Evolutionary conservation across 2,888 invertebrate species (phyloP).

Genomic region (Electrophaes corylata): DNA sequence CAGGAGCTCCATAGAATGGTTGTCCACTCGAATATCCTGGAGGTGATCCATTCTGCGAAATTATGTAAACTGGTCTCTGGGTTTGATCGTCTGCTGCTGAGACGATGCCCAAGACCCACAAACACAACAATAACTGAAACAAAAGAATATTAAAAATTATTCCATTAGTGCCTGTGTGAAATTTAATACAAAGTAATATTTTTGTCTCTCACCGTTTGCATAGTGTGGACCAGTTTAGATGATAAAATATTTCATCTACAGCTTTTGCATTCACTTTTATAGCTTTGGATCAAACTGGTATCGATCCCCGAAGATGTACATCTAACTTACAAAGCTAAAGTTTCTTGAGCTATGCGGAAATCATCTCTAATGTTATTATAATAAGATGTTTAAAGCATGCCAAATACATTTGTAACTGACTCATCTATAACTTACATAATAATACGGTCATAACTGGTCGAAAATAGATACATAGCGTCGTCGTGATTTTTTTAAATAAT

Average conservation of each 20-base stretch:
- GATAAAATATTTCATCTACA: slow-evolving; percentile 63
- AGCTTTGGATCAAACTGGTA: slow-evolving; percentile 67
- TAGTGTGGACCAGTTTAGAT: slow-evolving; percentile 62
- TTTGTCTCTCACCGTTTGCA: slow-evolving; percentile 58
- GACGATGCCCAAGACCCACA: slow-evolving; percentile 52
- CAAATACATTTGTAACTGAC: slow-evolving; percentile 25
- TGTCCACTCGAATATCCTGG: slow-evolving; percentile 4
- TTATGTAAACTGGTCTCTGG: slow-evolving; percentile 10
- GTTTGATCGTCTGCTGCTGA: slow-evolving; percentile 26
- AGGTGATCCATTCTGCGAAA: slow-evolving; percentile 15
- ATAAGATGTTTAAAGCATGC: slow-evolving; percentile 40
- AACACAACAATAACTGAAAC: slow-evolving; percentile 69
- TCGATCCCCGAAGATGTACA: slow-evolving; percentile 58
- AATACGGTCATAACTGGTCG: slow-evolving; percentile 25
- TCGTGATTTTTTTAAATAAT: slow-evolving; percentile 4
- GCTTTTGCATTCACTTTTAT: slow-evolving; percentile 70
- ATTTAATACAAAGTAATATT: slow-evolving; percentile 8
- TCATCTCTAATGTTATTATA: slow-evolving; percentile 43
- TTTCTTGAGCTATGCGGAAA: slow-evolving; percentile 44
- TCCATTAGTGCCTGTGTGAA: neutral
- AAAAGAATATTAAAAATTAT: slow-evolving; percentile 16
- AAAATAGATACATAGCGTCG: slow-evolving; percentile 20
- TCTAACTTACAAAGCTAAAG: slow-evolving; percentile 47
- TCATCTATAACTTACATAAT: slow-evolving; percentile 29
- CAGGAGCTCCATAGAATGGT: slow-evolving; percentile 13